phyloP scores from a whole-genome alignment of 2,888 invertebrate species.

The Scaptomyza flava region DNA sequence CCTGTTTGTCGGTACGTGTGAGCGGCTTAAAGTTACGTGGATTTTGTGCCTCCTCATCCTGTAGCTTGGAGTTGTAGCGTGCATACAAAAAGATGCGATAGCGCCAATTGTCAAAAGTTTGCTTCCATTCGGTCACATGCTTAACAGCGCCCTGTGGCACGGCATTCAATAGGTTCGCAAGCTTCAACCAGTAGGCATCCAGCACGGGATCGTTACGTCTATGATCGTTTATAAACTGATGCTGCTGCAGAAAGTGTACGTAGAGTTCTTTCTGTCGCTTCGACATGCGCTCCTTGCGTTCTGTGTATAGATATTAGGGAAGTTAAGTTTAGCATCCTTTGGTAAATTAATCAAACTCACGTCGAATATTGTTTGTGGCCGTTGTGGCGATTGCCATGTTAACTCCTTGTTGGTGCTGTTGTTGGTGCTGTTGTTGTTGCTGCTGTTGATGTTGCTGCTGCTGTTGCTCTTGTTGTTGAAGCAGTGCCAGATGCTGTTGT shows the following conservation, averaged over 20 bases:
- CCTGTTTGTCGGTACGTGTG: slow-evolving; percentile 81
- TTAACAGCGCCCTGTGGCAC: slow-evolving; percentile 81
- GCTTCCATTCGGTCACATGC: slow-evolving; percentile 81
- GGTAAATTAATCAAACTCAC: slow-evolving; percentile 65
- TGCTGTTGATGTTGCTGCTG: slow-evolving; percentile 55
- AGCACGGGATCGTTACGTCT: slow-evolving; percentile 79
- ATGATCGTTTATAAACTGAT: slow-evolving; percentile 80
- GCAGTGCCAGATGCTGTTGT: slow-evolving; percentile 73
- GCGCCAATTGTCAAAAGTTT: slow-evolving; percentile 82
- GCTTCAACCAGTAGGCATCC: slow-evolving; percentile 80
- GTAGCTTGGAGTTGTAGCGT: slow-evolving; percentile 81
- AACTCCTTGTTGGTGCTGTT: slow-evolving; percentile 59
- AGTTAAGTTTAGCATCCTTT: slow-evolving; percentile 16
- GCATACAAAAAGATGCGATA: slow-evolving; percentile 81
- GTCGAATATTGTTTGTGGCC: slow-evolving; percentile 76
- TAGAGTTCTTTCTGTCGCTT: slow-evolving; percentile 81
- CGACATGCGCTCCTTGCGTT: slow-evolving; percentile 82
- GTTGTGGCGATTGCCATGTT: slow-evolving; percentile 66
- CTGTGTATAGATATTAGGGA: slow-evolving; percentile 32
- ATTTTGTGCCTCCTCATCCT: slow-evolving; percentile 79
- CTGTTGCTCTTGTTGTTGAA: slow-evolving; percentile 68
- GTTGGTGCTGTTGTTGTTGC: slow-evolving; percentile 57
- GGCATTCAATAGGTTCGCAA: slow-evolving; percentile 80
- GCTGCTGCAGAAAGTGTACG: slow-evolving; percentile 80
- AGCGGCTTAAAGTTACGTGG: slow-evolving; percentile 82